phyloP scores from a whole-genome alignment of 2,888 invertebrate species.

The Rotaria sp. region DNA sequence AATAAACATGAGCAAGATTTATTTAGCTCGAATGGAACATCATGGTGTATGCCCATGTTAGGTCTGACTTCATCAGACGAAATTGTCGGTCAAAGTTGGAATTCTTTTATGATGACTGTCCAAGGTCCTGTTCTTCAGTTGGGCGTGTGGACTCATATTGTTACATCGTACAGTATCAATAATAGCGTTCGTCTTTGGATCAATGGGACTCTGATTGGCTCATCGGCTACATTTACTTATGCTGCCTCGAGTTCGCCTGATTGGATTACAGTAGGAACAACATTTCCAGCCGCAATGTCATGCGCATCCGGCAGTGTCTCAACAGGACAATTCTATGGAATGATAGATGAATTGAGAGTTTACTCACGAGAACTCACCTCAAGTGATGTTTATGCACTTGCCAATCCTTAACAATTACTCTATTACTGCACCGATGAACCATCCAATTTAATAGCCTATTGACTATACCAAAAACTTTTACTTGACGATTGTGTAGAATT shows the following conservation, averaged over 20 bases:
- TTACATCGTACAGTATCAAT: not conserved
- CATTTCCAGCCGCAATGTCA: rapidly evolving
- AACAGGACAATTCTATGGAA: not conserved
- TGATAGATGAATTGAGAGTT: not conserved
- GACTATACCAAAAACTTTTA: too few species aligned
- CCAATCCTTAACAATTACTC: not conserved
- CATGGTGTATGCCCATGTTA: not conserved
- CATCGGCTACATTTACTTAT: not conserved
- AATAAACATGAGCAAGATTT: too few species aligned
- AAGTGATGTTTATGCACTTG: not conserved
- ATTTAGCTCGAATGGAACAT: not conserved
- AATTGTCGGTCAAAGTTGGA: not conserved
- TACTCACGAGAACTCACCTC: not conserved
- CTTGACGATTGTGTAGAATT: too few species aligned
- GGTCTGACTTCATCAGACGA: not conserved
- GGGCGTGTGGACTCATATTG: not conserved
- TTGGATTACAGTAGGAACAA: not conserved
- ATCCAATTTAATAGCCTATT: too few species aligned
- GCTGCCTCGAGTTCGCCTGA: not conserved
- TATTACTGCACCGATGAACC: too few species aligned
- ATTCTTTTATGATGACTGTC: not conserved
- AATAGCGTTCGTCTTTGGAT: not conserved
- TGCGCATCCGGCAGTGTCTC: not conserved
- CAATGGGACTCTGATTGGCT: not conserved
- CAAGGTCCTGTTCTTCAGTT: rapidly evolving